Base-by-base conservation (phyloP, 2,888 invertebrate species). In the Conus canariensis region DNA sequence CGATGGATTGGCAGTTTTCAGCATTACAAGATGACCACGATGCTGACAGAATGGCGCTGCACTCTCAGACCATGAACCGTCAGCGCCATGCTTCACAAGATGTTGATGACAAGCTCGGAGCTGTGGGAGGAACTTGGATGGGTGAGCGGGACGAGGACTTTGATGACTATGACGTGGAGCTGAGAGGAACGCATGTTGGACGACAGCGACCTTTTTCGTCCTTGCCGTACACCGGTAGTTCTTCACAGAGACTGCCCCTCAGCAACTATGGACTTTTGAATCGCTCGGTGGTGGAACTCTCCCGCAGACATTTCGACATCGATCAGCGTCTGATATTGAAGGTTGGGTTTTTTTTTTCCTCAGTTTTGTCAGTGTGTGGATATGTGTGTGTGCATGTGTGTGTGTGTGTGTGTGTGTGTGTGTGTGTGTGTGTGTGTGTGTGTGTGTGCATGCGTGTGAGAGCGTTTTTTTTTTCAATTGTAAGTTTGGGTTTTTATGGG, bases 301-400 rank as follows among this genome's bases (percentile, higher is more conserved):
- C 83, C 25, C 64, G 56, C 10, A 88, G 74, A 88, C 45, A 64
- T n/a, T 88, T 85, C 25, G 70, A 59, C 10, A 67, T 86, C 1
- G 25, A 30, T 60, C 56, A 30, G 1, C 86, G 56, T 0, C 80
- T 86, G 85, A 86, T 30, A 25, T 64, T 80, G 64, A 86, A 90
- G 87, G 87, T 86, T n/a, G 16, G 77, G 0, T 74, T 74, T 19
- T 22, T 22, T 22, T 45, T 45, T 45, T 4, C 9, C 8, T 30
- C 9, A 9, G 30, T 10, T 30, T 14, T 77, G 70, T 70, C 14
- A 8, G 22, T 8, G 74, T 8, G 74, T 19, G n/a, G 9, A 9
- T 6, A 5, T 22, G 74, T 74, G n/a, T 74, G 22, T n/a, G 0
- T 22, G 7, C 0, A 8, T 74, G 22, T 22, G n/a, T 74, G 74